phyloP scores from a whole-genome alignment of 2,888 invertebrate genomes.

The Cepaea hortensis region DNA sequence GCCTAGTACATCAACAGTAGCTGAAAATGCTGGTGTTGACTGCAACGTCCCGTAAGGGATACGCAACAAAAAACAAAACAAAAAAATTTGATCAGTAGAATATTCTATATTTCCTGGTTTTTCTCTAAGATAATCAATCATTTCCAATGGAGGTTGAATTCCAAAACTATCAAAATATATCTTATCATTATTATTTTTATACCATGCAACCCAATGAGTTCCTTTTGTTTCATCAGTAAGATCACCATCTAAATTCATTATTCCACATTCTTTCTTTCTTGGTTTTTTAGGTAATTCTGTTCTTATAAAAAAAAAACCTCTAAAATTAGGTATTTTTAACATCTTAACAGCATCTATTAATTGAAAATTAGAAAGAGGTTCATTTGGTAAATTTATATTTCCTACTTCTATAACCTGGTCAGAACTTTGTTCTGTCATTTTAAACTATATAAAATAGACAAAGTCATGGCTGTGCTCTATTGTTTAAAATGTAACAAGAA shows the following conservation, averaged over 20 bases:
- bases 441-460: neutral
- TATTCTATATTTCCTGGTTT: constrained; percentile 5
- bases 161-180: neutral
- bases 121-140: constrained; percentile 6
- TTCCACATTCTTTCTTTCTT: constrained; percentile 25
- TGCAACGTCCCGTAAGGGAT: too few species aligned
- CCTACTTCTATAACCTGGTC: neutral
- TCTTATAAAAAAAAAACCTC: constrained; percentile 5
- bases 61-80: too few species aligned
- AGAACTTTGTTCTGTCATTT: too few species aligned
- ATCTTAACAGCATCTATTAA: constrained; percentile 6
- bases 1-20: too few species aligned
- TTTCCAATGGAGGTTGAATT: neutral
- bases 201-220: constrained; percentile 31
- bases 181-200: neutral
- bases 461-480: neutral
- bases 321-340: constrained; percentile 13
- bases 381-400: neutral
- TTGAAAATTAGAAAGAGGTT: constrained; percentile 17
- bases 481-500: constrained; percentile 8
- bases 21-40: too few species aligned
- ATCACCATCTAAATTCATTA: constrained; percentile 24
- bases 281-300: constrained; percentile 7
- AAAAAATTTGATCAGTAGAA: neutral
- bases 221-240: constrained; percentile 20